phyloP scores from a whole-genome alignment of 2,113 vertebrate species.

The Mus pahari region DNA sequence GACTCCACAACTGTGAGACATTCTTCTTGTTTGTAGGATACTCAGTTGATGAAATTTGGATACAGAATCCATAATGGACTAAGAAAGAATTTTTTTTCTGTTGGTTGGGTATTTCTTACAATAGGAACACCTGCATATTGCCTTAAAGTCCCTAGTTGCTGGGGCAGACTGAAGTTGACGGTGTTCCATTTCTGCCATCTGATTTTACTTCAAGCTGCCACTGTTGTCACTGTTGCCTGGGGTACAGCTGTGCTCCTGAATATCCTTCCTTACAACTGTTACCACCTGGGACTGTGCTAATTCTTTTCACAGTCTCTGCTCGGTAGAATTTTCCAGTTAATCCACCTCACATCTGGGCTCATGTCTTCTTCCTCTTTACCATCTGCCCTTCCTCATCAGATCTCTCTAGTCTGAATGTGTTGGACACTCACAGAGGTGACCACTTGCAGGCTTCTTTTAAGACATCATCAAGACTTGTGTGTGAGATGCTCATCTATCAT shows the following conservation, averaged over 20 bases:
- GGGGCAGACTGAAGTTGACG: neutral
- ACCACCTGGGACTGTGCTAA: neutral
- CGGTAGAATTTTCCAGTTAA: neutral
- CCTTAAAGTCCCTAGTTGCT: neutral
- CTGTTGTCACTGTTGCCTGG: neutral
- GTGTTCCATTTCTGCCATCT: neutral
- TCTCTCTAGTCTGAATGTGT: neutral
- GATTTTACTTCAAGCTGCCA: neutral
- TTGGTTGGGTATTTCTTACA: neutral
- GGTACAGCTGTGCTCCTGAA: neutral
- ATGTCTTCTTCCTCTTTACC: neutral
- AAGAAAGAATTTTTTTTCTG: slow-evolving; percentile 36
- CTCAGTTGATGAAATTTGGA: neutral
- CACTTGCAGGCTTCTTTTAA: neutral
- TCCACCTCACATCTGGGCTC: neutral
- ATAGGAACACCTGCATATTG: slow-evolving; percentile 5
- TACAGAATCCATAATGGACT: neutral
- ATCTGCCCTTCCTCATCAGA: neutral
- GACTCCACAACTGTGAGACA: neutral
- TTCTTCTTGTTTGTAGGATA: neutral
- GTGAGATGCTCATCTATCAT: slow-evolving; percentile 22
- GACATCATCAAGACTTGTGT: neutral
- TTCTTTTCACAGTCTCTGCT: neutral
- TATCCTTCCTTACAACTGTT: neutral
- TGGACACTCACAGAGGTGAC: neutral